Percentiles rank a stretch among this genome's conserved stretches.
Evolutionary conservation across 1,140 invertebrate genomes (phyloP).

Genomic region (Protaetia brevitarsis): DNA sequence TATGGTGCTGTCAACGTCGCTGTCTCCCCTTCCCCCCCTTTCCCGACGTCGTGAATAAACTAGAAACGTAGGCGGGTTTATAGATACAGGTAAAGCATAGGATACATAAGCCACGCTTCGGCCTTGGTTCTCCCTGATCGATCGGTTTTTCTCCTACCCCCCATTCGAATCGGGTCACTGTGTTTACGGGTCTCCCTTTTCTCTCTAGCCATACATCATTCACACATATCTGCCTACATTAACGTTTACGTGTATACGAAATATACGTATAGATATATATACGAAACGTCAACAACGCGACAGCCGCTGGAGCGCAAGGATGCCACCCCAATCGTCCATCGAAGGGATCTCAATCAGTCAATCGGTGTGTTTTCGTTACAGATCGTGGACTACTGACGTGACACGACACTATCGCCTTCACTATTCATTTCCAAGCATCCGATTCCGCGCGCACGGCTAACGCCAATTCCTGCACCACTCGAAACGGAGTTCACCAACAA

Average conservation of each 20-base stretch:
- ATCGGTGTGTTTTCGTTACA: constrained; percentile 32
- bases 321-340: too few species aligned
- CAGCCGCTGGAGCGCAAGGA: too few species aligned
- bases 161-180: constrained; percentile 46
- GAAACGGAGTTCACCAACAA: constrained; percentile 37
- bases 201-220: constrained; percentile 10
- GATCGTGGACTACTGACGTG: constrained; percentile 28
- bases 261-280: background rate
- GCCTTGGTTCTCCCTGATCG: constrained; percentile 45
- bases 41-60: too few species aligned
- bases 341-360: too few species aligned
- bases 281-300: too few species aligned
- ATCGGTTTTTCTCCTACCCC: constrained; percentile 32
- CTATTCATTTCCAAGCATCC: constrained; percentile 6
- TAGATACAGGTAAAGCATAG: background rate
- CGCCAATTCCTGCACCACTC: constrained; percentile 20
- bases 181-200: constrained; percentile 45
- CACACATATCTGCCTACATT: too few species aligned
- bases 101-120: constrained; percentile 29
- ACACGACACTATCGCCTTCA: too few species aligned
- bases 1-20: background rate
- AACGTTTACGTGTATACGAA: too few species aligned
- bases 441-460: background rate
- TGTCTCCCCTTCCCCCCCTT: background rate
- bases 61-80: background rate